Conservation (phyloP, 2,888 invertebrate species). For the Agrochola lychnidis region DNA sequence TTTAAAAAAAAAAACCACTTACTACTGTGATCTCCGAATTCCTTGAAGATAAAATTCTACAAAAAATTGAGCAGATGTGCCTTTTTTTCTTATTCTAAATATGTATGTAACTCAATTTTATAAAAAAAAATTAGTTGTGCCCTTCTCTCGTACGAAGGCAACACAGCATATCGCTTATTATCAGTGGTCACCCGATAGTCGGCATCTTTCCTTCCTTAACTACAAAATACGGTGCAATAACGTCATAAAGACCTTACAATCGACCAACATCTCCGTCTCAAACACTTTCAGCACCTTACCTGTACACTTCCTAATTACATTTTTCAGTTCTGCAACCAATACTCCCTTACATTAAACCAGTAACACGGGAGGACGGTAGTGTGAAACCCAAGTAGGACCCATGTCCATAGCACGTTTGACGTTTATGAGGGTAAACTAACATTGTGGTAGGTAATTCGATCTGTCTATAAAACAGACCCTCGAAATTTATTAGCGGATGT, state of each 20-base stretch:
- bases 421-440: conserved; percentile 87
- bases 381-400: conserved; percentile 83
- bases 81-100: too few relatives aligned
- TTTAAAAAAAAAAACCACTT: too few relatives aligned
- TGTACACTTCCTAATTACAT: conserved; percentile 50
- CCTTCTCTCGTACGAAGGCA: too few relatives aligned
- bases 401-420: conserved; percentile 82
- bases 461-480: conserved; percentile 80
- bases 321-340: conserved; percentile 60
- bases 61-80: too few relatives aligned
- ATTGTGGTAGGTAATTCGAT: conserved; percentile 81
- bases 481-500: conserved; percentile 74
- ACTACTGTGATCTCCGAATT: too few relatives aligned
- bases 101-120: too few relatives aligned
- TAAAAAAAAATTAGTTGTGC: too few relatives aligned
- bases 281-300: conserved; percentile 6
- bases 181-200: too few relatives aligned
- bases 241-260: not conserved
- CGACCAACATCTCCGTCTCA: not conserved
- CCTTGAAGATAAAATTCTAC: too few relatives aligned
- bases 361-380: conserved; percentile 78
- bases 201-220: not conserved
- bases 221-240: not conserved
- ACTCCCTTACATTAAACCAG: conserved; percentile 55
- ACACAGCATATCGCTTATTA: too few relatives aligned